Evolutionary conservation across 2,113 vertebrate genomes (phyloP), one percentile per base, ranked within the genome.

Genomic region (Bubalus kerabau): DNA sequence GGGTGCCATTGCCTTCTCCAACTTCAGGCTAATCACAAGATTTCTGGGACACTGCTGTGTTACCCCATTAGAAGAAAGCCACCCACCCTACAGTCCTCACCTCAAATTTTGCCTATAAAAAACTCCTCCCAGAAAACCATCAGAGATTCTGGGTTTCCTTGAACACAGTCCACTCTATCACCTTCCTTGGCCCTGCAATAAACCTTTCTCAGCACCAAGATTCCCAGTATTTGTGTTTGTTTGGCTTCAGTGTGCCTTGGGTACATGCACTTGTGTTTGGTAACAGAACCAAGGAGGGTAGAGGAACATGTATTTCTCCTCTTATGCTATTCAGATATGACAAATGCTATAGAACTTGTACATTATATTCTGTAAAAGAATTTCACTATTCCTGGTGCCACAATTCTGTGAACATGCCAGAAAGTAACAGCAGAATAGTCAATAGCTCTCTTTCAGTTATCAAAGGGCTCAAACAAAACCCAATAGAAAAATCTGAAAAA

Each of bases 391-490:
- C 52, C 43, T 59, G 21, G 10, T 74, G 12, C 17, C 28, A 64
- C 32, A 90, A 71, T 91, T 91, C 36, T 97, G 14, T 78, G 59
- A 67, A 88, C 7, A 64, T 40, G 15, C n/a, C 28, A 12, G 56
- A 87, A 57, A 56, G 36, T 52, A 85, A 94, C 15, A 87, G 32
- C 46, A 87, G 10, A 62, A 74, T 3, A 94, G 59, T 76, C 54
- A 94, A 94, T 10, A 97, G 19, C 21, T 86, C 89, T 56, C 8
- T 57, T 94, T 88, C 59, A 52, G 30, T 92, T 91, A 81, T 86
- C 82, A 93, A 89, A 96, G 8, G 4, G 62, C 30, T 97, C 54
- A 84, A 87, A 74, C 14, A 85, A 93, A 97, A 96, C 16, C n/a
- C 84, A 93, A 93, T 48, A 76, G 56, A 87, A 84, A 97, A 90